Evolutionary conservation across 1,140 invertebrate species (phyloP), one percentile per base, ranked within the genome.

Genomic region (Phymorhynchus buccinoides): DNA sequence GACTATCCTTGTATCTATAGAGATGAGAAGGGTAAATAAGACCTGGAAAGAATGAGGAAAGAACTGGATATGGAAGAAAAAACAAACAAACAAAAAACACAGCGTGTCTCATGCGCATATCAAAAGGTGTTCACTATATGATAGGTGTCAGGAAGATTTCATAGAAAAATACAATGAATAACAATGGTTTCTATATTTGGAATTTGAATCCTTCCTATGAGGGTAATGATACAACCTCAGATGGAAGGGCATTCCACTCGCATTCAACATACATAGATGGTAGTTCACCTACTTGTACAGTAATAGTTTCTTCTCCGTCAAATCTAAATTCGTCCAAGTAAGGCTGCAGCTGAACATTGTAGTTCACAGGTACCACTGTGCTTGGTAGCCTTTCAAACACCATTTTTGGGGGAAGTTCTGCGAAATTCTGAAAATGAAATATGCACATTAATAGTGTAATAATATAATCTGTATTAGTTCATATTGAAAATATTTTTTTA

Each of bases 281-380:
- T 3, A 9, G 14, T 1, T n/a, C 6, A 35, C 80, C 80, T 95
- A 98, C 97, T 94, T 96, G 94, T 91, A 98, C 94, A 92, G 96
- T 93, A 88, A 98, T 95, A 85, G 95, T 95, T 91, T 96, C 96
- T 87, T 95, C 95, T 83, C 97, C 98, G 84, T 95, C 94, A 93
- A 98, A 98, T 78, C 94, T 95, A 90, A 97, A 97, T 87, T 95
- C 95, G 88, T 95, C 94, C 39, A 98, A 94, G 94, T 98, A 95
- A 39, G 97, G 97, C 90, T 95, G 95, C 75, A 99, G 94, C 86
- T 94, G 94, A 78, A 98, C 94, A 88, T 96, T 95, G 90, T 98
- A 99, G 93, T 98, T 96, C 88, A 94, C 94, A 42, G 98, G 97
- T 84, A 95, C 93, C 84, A 98, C 95, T 92, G 94, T 94, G 86